phyloP scores from a whole-genome alignment of 2,113 vertebrate species.

The human (Homo sapiens) region DNA sequence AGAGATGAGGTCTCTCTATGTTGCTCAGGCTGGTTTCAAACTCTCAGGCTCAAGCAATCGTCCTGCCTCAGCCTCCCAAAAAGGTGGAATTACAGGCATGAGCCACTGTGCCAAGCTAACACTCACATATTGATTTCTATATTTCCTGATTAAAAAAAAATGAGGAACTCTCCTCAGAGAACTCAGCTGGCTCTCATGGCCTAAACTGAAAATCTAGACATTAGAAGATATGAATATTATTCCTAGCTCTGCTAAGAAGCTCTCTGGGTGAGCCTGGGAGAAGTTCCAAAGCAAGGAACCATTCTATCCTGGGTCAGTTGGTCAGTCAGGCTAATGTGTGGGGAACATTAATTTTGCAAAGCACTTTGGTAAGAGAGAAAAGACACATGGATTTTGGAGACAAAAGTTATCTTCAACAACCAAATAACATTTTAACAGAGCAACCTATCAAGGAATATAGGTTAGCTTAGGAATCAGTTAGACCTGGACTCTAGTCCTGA shows the following conservation, averaged over 20 bases:
- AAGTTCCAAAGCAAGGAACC: neutral
- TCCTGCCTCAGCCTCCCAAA: too few species aligned
- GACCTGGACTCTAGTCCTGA: neutral
- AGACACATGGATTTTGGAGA: neutral
- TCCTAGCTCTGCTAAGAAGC: neutral
- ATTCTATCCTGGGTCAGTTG: neutral
- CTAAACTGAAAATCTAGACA: conserved; percentile 30
- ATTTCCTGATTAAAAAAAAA: neutral
- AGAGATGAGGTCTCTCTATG: too few species aligned
- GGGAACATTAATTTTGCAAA: neutral
- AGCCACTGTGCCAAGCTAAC: neutral
- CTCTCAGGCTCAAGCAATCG: too few species aligned
- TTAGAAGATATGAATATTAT: neutral
- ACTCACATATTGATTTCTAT: neutral
- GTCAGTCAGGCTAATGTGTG: neutral
- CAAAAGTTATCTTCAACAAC: neutral
- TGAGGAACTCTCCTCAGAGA: neutral
- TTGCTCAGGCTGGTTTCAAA: too few species aligned
- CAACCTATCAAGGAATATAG: neutral
- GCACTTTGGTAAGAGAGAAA: neutral
- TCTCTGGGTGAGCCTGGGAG: neutral
- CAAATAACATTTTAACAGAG: neutral
- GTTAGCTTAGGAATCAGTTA: neutral
- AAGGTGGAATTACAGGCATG: too few species aligned
- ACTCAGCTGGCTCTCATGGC: neutral